These are phyloP conservation scores for Misgurnus anguillicaudatus DNA, from an alignment of 2,113 vertebrate genomes.

Conservation along the genomic window DNA sequence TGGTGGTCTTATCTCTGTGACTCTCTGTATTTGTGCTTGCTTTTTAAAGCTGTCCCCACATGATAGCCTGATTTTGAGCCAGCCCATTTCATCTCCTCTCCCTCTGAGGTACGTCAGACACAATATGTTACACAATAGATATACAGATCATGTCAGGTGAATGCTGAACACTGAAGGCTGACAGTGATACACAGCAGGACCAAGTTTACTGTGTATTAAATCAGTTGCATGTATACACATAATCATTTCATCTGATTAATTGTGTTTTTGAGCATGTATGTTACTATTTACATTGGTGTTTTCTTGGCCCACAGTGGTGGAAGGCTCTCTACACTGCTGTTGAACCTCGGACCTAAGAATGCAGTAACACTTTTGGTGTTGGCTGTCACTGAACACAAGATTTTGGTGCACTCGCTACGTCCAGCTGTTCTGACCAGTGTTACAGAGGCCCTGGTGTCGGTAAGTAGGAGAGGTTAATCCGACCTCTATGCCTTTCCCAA, in stretches of 20 bases:
- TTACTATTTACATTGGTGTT: neutral
- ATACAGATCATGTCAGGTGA: neutral
- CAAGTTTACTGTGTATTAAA: neutral
- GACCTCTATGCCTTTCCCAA: neutral
- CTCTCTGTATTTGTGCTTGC: slow-evolving; percentile 40
- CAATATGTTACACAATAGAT: neutral
- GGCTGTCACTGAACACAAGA: slow-evolving; percentile 97
- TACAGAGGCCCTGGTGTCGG: slow-evolving; percentile 95
- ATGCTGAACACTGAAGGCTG: slow-evolving; percentile 16
- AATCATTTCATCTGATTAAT: neutral
- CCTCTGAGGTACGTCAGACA: slow-evolving; percentile 84
- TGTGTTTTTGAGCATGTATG: neutral
- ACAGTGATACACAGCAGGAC: neutral
- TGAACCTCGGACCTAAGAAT: slow-evolving; percentile 96
- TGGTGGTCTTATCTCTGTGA: slow-evolving; percentile 13
- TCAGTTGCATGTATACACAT: neutral
- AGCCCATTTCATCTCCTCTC: slow-evolving; percentile 95
- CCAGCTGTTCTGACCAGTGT: slow-evolving; percentile 97
- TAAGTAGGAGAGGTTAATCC: slow-evolving; percentile 71
- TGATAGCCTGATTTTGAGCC: slow-evolving; percentile 95
- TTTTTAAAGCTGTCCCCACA: slow-evolving; percentile 90
- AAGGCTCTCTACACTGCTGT: slow-evolving; percentile 91
- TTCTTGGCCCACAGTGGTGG: slow-evolving; percentile 78
- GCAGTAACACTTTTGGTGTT: slow-evolving; percentile 90
- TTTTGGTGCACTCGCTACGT: slow-evolving; percentile 94